A percentile compares a stretch with the other conserved stretches of the same genome.
phyloP scores from a whole-genome alignment of 2,797 vertebrate genomes.

The Coreius guichenoti region DNA sequence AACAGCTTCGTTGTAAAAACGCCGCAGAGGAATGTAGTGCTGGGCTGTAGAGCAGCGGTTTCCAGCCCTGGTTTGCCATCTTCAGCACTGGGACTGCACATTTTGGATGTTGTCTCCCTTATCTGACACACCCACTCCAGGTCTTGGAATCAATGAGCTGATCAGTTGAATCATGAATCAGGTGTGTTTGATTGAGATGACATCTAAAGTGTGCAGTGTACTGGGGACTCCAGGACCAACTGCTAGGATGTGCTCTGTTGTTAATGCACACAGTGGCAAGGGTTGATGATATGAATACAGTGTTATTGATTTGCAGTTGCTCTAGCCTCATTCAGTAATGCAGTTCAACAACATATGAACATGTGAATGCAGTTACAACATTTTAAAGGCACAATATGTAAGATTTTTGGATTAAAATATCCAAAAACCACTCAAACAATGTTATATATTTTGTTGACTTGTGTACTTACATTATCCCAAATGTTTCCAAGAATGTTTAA shows the following conservation, averaged over 20 bases:
- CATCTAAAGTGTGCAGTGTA: not conserved
- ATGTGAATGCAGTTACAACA: not conserved
- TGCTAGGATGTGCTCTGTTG: slow-evolving; percentile 9
- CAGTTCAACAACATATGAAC: not conserved
- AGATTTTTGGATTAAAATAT: too few relatives aligned
- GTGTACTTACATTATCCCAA: too few relatives aligned
- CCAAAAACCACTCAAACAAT: too few relatives aligned
- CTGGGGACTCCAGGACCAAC: not conserved
- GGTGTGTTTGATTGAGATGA: not conserved
- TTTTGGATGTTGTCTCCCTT: not conserved
- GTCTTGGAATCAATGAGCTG: not conserved
- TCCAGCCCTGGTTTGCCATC: not conserved
- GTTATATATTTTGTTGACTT: too few relatives aligned
- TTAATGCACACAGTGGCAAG: not conserved
- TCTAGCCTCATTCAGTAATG: not conserved
- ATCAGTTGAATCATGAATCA: not conserved
- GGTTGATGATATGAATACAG: not conserved
- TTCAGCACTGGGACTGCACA: not conserved
- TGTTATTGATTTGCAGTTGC: not conserved
- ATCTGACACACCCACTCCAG: slow-evolving; percentile 9
- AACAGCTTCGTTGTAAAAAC: slow-evolving; percentile 62
- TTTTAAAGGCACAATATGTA: not conserved
- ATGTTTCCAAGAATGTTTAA: too few relatives aligned
- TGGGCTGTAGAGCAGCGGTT: not conserved
- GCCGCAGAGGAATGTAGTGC: slow-evolving; percentile 49